Percentiles rank a stretch among this genome's conserved stretches.
Evolutionary conservation across 1,140 invertebrate genomes (phyloP).

Genomic region (Antheraea pernyi): DNA sequence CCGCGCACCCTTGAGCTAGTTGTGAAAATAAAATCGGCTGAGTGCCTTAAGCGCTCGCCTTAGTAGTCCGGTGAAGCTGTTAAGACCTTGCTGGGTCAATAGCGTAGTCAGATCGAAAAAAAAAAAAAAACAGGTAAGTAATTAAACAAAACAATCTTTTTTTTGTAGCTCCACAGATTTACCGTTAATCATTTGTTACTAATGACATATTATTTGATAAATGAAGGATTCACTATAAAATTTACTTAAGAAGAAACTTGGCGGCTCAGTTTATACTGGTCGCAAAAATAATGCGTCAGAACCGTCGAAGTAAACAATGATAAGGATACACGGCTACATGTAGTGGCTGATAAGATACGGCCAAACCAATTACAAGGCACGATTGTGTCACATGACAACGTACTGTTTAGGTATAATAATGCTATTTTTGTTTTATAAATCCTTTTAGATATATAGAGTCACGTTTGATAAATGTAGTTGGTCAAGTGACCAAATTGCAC

Average conservation of each 20-base stretch:
- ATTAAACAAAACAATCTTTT: too few species aligned
- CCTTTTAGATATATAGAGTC: background rate
- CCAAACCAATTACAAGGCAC: conserved; percentile 39
- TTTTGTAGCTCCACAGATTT: too few species aligned
- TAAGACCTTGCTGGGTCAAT: too few species aligned
- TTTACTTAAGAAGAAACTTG: background rate
- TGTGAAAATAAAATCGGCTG: too few species aligned
- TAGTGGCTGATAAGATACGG: conserved; percentile 34
- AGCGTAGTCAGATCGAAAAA: too few species aligned
- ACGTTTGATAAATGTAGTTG: background rate
- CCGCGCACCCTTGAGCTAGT: too few species aligned
- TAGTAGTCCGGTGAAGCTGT: too few species aligned
- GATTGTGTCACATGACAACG: conserved; percentile 30
- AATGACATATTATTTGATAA: background rate
- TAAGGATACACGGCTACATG: conserved; percentile 29
- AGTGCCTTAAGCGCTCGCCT: too few species aligned
- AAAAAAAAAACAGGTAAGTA: too few species aligned
- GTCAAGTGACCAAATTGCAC: background rate
- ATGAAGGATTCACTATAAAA: background rate
- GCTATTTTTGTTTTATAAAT: background rate
- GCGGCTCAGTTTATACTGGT: conserved; percentile 19
- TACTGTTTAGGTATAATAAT: conserved; percentile 23
- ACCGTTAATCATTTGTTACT: too few species aligned
- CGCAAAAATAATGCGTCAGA: conserved; percentile 27
- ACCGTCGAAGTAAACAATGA: conserved; percentile 34